Base-by-base conservation (phyloP, 1,140 invertebrate genomes). In the Frieseomelitta varia region DNA sequence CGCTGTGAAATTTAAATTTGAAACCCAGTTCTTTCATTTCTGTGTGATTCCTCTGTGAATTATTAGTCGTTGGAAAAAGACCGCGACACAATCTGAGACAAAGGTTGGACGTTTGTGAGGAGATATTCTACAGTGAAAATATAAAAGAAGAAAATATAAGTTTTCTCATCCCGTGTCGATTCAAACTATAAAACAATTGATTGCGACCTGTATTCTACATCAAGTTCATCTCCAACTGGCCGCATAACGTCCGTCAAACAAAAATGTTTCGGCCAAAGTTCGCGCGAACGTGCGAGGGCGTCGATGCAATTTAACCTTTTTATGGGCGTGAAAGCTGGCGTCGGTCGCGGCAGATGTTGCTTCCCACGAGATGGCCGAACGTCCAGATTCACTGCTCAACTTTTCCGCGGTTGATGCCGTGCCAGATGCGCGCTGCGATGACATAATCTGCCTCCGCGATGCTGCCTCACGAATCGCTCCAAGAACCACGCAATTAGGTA, bases 401-500 rank as follows among this genome's bases (percentile, higher is more conserved):
- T 89, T 89, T 89, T 81, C 87, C 68, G 74, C 68, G 79, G 83
- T 88, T 88, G 67, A 80, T 80, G 68, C 84, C 73, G 80, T 83
- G 84, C 87, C 88, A 89, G 88, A 86, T 89, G 88, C 74, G 77
- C 74, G 71, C n/a, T n/a, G n/a, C 76, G 68, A 88, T 63, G 84
- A 88, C 88, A 88, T 88, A 88, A 88, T 88, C 76, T 85, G 86
- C 76, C 71, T 67, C 71, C 63, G 63, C 69, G 79, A 82, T 88
- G 75, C 67, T 63, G 39, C 51, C 71, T 72, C 77, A 72, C 72
- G 34, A 34, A 19, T 15, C 39, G 55, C 47, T 79, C 67, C 27
- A 79, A 73, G 39, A 78, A 84, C 65, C 34, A 61, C 39, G 55
- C 75, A 79, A 84, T 84, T 79, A 84, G 67, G 34, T 6, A 17